These are phyloP conservation scores for Thalassoma bifasciatum DNA, from an alignment of 2,113 vertebrate genomes.

Conservation along the genomic window DNA sequence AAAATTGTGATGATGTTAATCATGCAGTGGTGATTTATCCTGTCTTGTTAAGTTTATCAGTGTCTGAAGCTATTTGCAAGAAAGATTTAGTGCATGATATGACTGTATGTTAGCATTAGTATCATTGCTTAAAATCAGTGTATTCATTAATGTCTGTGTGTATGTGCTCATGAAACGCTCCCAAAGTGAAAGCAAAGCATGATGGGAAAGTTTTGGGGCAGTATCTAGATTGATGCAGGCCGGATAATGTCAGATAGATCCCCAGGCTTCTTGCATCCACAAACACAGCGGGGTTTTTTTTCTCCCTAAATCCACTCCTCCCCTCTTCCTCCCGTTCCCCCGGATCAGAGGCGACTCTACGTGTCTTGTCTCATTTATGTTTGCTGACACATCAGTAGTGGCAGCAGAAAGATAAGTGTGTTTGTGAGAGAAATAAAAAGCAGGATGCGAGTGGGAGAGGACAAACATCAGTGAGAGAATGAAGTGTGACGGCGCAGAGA, in stretches of 20 bases:
- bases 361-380: conserved; percentile 54
- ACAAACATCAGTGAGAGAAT: conserved; percentile 14
- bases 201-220: conserved; percentile 35
- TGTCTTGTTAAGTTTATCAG: too few relatives aligned
- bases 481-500: background rate
- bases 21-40: too few relatives aligned
- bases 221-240: conserved; percentile 35
- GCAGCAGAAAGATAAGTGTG: conserved; percentile 52
- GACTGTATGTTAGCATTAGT: too few relatives aligned
- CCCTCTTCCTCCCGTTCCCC: conserved; percentile 10
- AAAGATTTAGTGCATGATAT: too few relatives aligned
- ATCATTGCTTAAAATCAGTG: too few relatives aligned
- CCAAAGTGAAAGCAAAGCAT: conserved; percentile 30
- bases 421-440: conserved; percentile 42
- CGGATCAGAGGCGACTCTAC: conserved; percentile 50
- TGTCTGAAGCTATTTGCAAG: too few relatives aligned
- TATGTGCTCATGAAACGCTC: background rate
- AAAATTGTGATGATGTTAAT: too few relatives aligned
- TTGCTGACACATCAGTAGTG: conserved; percentile 65
- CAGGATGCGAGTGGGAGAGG: conserved; percentile 25
- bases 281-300: conserved; percentile 35
- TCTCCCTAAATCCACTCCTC: conserved; percentile 29
- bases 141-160: background rate
- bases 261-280: conserved; percentile 49
- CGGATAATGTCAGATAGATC: conserved; percentile 65